Evolutionary conservation across 2,888 invertebrate species (phyloP).

Genomic region (Aporophyla lueneburgensis): DNA sequence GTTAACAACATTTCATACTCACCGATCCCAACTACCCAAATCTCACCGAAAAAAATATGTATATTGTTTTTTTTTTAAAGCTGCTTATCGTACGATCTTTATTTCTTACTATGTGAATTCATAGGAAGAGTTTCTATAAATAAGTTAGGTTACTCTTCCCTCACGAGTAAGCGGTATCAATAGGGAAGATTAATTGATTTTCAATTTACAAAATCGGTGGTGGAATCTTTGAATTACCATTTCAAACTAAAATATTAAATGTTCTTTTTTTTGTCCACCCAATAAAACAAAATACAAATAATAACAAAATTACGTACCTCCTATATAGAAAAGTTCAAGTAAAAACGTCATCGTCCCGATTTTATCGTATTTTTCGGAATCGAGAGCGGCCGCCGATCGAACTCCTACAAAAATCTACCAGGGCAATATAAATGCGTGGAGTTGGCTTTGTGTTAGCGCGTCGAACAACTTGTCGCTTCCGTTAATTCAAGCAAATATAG

Average conservation of each 20-base stretch:
- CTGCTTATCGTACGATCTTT: neutral
- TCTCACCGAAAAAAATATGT: neutral
- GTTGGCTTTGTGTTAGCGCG: conserved; percentile 9
- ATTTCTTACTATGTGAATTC: neutral
- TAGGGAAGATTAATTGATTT: neutral
- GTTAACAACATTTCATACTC: neutral
- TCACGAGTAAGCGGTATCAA: neutral
- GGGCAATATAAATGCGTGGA: conserved; percentile 68
- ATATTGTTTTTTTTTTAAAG: neutral
- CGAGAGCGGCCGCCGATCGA: conserved; percentile 67
- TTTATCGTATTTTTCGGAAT: conserved; percentile 39
- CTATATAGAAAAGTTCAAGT: neutral
- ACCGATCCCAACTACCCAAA: neutral
- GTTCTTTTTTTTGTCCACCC: neutral
- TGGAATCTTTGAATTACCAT: neutral
- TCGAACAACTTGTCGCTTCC: conserved; percentile 19
- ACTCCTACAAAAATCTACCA: conserved; percentile 77
- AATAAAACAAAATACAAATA: no score
- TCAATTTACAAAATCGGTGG: neutral
- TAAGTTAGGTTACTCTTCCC: neutral
- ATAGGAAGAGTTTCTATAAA: neutral
- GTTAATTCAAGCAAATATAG: conserved; percentile 13
- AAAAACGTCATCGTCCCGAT: neutral
- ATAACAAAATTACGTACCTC: neutral
- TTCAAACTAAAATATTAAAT: neutral